Percentiles rank a stretch among this genome's conserved stretches.
These are phyloP conservation scores for Chrysaora quinquecirrha DNA, from an alignment of 30 jellyfish, hydroid and myxozoan species.

Conservation along the genomic window DNA sequence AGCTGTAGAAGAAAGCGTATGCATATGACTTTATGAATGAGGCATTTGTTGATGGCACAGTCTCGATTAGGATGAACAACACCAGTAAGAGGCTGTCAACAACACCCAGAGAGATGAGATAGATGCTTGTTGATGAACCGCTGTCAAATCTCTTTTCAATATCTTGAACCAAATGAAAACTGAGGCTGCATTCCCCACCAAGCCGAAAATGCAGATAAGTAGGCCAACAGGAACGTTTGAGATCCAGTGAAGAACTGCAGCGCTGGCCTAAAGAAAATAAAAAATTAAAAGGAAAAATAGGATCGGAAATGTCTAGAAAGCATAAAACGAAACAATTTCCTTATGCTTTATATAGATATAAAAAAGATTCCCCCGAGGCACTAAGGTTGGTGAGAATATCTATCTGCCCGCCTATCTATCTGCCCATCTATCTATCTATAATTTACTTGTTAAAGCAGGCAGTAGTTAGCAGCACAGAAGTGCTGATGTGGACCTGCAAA, in stretches of 20 bases:
- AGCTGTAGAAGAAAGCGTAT: conserved; percentile 59
- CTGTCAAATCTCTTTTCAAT: conserved; percentile 32
- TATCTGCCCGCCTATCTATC: no score
- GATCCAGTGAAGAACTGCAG: conserved; percentile 71
- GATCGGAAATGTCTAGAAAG: no score
- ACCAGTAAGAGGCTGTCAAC: conserved; percentile 63
- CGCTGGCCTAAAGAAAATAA: conserved; percentile 35
- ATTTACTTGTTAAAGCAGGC: no score
- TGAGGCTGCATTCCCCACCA: conserved; percentile 71
- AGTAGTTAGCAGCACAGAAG: no score
- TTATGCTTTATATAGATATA: no score
- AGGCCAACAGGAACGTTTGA: conserved; percentile 79
- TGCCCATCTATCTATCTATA: no score
- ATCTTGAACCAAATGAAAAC: conserved; percentile 67
- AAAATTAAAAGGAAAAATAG: no score
- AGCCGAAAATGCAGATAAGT: conserved; percentile 56
- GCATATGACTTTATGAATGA: conserved; percentile 35
- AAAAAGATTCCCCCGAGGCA: no score
- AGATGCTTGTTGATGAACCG: conserved; percentile 57
- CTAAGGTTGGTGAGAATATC: no score
- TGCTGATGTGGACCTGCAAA: no score
- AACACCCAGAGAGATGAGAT: conserved; percentile 64
- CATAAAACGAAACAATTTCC: no score
- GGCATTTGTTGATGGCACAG: conserved; percentile 52
- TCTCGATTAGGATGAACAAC: conserved; percentile 66